Base-by-base conservation (phyloP, 1,140 invertebrate genomes). In the Tenebrio molitor region DNA sequence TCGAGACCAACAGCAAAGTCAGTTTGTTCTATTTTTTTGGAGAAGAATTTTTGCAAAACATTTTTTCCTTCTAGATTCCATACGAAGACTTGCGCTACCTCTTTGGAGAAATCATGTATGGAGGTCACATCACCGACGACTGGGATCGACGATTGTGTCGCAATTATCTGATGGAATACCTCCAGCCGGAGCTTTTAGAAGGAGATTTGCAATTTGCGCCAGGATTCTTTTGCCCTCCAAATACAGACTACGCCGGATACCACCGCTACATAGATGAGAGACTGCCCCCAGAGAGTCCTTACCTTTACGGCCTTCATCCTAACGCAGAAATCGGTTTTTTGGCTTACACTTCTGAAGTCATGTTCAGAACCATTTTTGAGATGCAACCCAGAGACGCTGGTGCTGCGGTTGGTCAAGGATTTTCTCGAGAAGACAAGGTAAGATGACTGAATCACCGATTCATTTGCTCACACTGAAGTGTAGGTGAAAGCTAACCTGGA, bases 51-150 rank as follows among this genome's bases (percentile, higher is more conserved):
- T 8, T 68, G n/a, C 10, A 17, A 41, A n/a, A n/a, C n/a, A n/a
- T n/a, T n/a, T n/a, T n/a, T n/a, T n/a, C n/a, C n/a, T 46, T 66
- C 62, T 12, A 79, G 76, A 89, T 97, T 8, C 95, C 95, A 0
- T 97, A 94, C 94, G 95, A 97, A 81, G 95, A 97, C 86, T 84
- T 98, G 63, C 86, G 95, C 2, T 97, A 97, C 82, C 85, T 97
- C 1, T 97, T 97, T 83, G 96, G 96, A 0, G 96, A 98, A 85
- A 97, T 97, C 71, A 97, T 97, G 96, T 98, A 98, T 79, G 96
- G 96, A 7, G 96, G 96, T 0, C 96, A 97, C 81, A 97, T 97
- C 77, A 98, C 96, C 0, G 96, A 98, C 81, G 95, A 98, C 81
- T 97, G 96, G 95, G 96, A 98, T 84, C 85, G 96, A 67, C 84